Conservation (phyloP, 2,113 vertebrate genomes). For the Dromaius novaehollandiae region DNA sequence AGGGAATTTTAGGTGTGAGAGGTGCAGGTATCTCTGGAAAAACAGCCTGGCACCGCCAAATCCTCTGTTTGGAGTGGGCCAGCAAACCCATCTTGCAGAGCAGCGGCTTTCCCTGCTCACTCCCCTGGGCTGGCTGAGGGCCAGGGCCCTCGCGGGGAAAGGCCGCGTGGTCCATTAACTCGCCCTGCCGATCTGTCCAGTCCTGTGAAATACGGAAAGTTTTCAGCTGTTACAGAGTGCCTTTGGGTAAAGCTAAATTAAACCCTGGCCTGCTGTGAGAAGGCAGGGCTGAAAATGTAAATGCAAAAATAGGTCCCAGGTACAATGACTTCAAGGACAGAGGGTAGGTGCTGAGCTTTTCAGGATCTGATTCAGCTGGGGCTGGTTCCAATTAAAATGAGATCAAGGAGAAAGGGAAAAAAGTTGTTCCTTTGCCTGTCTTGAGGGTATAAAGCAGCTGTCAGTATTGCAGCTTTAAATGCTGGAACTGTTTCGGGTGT, state of each 20-base stretch:
- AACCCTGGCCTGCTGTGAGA: not conserved
- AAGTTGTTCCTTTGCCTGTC: not conserved
- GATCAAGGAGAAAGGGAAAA: not conserved
- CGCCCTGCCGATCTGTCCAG: not conserved
- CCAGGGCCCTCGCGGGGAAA: not conserved
- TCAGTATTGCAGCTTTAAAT: not conserved
- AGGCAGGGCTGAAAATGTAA: not conserved
- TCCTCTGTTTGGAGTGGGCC: no score
- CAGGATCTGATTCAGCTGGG: not conserved
- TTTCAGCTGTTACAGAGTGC: not conserved
- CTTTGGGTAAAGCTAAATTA: not conserved
- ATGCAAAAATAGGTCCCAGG: not conserved
- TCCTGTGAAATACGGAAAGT: not conserved
- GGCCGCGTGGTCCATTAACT: not conserved
- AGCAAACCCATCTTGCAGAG: not conserved
- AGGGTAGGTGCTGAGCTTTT: not conserved
- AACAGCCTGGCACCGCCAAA: not conserved
- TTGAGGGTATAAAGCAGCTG: not conserved
- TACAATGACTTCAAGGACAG: not conserved
- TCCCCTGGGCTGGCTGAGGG: rapidly evolving
- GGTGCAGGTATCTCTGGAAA: no score
- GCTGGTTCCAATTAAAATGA: not conserved
- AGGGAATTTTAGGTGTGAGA: not conserved
- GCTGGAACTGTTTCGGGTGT: not conserved
- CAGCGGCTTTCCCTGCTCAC: not conserved